Conservation (phyloP, 1,140 invertebrate species). For the Drosophila biarmipes region DNA sequence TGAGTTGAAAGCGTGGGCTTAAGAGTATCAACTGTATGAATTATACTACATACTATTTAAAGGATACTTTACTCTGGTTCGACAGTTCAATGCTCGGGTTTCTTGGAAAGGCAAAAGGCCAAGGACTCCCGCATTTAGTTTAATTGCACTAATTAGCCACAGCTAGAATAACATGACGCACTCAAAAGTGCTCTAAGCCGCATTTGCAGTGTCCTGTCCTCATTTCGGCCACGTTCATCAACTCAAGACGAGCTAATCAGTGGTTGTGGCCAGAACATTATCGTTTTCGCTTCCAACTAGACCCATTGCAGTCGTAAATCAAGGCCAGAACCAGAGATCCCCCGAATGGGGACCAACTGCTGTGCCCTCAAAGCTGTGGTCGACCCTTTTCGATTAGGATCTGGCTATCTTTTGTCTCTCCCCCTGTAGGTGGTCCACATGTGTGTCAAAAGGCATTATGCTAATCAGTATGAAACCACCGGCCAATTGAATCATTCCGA, state of each 20-base stretch:
- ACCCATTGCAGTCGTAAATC: conserved; percentile 66
- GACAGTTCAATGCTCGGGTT: conserved; percentile 52
- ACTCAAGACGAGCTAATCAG: conserved; percentile 18
- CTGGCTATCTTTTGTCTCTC: conserved; percentile 6
- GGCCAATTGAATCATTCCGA: conserved; percentile 63
- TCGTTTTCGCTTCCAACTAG: conserved; percentile 37
- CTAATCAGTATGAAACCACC: conserved; percentile 60
- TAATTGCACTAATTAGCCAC: conserved; percentile 67
- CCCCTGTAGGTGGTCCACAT: conserved; percentile 35
- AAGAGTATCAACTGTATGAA: neutral
- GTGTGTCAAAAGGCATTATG: conserved; percentile 56
- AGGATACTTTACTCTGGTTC: conserved; percentile 5
- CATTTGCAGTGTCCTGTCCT: conserved; percentile 19
- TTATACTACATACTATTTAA: conserved; percentile 13
- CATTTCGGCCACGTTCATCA: conserved; percentile 33
- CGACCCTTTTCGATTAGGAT: conserved; percentile 72
- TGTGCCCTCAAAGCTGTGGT: conserved; percentile 51
- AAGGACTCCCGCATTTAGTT: conserved; percentile 49
- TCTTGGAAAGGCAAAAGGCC: conserved; percentile 20
- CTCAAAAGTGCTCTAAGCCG: conserved; percentile 42
- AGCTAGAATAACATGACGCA: conserved; percentile 39
- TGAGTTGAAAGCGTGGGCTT: conserved; percentile 15
- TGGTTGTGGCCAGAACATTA: conserved; percentile 35
- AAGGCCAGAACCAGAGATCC: conserved; percentile 47
- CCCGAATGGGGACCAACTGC: conserved; percentile 37